Conservation (phyloP, 2,797 vertebrate species). For the Chaetodon trifasciatus region DNA sequence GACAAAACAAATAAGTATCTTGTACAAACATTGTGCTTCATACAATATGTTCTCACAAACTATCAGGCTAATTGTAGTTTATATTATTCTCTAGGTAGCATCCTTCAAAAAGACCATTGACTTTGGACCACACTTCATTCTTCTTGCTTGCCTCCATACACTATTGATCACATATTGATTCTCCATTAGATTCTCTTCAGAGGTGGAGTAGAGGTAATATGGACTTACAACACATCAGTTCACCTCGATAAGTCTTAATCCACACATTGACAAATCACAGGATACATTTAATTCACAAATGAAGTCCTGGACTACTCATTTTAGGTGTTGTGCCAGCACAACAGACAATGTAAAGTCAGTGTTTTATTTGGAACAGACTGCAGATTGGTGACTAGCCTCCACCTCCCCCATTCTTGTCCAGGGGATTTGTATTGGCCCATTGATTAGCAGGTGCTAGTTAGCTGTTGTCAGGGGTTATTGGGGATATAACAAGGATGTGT, state of each 20-base stretch:
- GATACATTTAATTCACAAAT: slow-evolving; percentile 60
- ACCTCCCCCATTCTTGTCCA: slow-evolving; percentile 83
- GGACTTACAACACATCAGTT: slow-evolving; percentile 79
- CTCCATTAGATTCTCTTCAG: slow-evolving; percentile 97
- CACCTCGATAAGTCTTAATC: slow-evolving; percentile 78
- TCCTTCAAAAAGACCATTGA: slow-evolving; percentile 65
- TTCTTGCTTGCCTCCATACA: slow-evolving; percentile 61
- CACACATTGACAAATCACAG: slow-evolving; percentile 59
- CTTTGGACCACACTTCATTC: slow-evolving; percentile 64
- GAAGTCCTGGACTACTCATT: slow-evolving; percentile 47
- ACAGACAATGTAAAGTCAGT: slow-evolving; percentile 19
- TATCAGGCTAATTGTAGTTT: slow-evolving; percentile 54
- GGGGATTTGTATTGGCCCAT: slow-evolving; percentile 90
- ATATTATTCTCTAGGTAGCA: slow-evolving; percentile 56
- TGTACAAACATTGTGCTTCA: slow-evolving; percentile 48
- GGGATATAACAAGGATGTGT: slow-evolving; percentile 96
- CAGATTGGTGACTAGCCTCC: slow-evolving; percentile 84
- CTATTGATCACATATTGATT: slow-evolving; percentile 98
- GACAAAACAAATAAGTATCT: slow-evolving; percentile 50
- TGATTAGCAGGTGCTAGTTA: slow-evolving; percentile 97
- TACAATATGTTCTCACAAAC: slow-evolving; percentile 51
- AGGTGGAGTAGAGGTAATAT: slow-evolving; percentile 92
- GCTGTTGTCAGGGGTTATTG: slow-evolving; percentile 94
- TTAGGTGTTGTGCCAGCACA: slow-evolving; percentile 32
- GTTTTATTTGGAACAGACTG: slow-evolving; percentile 61